Conservation (phyloP, 1,140 invertebrate species). For the Patella vulgata region DNA sequence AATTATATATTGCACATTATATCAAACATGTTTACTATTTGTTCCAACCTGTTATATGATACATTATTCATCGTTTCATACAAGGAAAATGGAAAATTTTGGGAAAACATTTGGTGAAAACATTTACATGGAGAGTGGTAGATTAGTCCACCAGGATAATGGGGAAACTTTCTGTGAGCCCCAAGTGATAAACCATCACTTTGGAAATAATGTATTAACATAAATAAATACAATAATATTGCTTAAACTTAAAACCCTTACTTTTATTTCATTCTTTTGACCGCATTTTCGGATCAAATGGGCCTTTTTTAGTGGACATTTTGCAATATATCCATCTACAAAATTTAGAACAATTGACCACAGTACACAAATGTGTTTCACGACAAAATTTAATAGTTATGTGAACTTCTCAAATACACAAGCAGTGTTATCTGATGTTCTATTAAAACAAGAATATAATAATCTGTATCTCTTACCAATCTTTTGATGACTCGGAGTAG, state of each 20-base stretch:
- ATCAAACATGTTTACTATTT: slow-evolving; percentile 41
- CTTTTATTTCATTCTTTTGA: background rate
- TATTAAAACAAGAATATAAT: too few species aligned
- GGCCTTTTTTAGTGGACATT: too few species aligned
- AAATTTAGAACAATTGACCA: too few species aligned
- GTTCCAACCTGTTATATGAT: slow-evolving; percentile 51
- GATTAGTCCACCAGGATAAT: too few species aligned
- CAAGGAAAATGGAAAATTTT: slow-evolving; percentile 23
- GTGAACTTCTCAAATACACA: too few species aligned
- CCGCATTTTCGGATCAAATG: too few species aligned
- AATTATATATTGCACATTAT: background rate
- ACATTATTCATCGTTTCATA: background rate
- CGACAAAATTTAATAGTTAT: too few species aligned
- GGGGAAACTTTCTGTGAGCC: too few species aligned
- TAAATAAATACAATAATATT: background rate
- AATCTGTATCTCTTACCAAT: slow-evolving; percentile 55
- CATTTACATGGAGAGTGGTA: background rate
- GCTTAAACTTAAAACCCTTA: background rate
- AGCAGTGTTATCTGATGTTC: too few species aligned
- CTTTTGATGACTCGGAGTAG: slow-evolving; percentile 64
- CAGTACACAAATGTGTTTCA: too few species aligned
- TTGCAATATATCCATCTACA: too few species aligned
- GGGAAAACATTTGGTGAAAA: background rate
- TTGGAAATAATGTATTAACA: background rate
- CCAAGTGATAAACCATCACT: too few species aligned